Evolutionary conservation across 2,797 vertebrate genomes (phyloP), one percentile per base, ranked within the genome.

Genomic region (Cryptoprocta ferox): DNA sequence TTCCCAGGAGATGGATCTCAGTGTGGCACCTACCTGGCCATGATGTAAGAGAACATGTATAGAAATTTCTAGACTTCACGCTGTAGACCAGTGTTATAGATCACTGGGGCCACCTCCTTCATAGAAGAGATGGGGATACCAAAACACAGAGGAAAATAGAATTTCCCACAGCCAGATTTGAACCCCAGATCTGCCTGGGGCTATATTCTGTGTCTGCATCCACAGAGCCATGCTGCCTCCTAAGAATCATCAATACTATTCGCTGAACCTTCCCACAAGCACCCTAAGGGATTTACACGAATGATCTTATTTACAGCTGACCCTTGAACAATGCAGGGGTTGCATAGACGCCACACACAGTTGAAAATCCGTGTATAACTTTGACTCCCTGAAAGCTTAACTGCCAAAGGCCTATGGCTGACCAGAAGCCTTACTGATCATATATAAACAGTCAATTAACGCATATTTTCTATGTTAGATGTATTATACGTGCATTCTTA

Each of bases 201-300:
- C 6, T 21, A 56, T 66, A 42, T 10, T 2, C 5, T 32, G 30
- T 2, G 48, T 32, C 28, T 7, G 4, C 3, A 61, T 78, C 48
- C 82, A 30, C 1, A 37, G 70, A 73, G 21, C 61, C 59, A 65
- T 0, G 5, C 30, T 56, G 32, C 42, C 28, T 50, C 37, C 21
- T 71, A 18, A 79, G 87, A 65, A 65, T 26, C 39, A 15, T 28
- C 2, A 48, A 19, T 12, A 37, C 2, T 26, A 28, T 37, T 42
- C 1, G 3, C 2, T 4, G 87, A 71, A 78, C 10, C 21, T n/a
- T 37, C 59, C 15, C 26, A 1, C 0, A 10, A 66, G 26, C 39
- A 2, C 68, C 37, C 66, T 50, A 13, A 80, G 75, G 42, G 21
- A 39, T 66, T 63, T 42, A 3, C 0, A 5, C 6, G 15, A 26